These are phyloP conservation scores for Hermaeophaga mercurialis DNA, from an alignment of 2,888 invertebrate species.

Conservation along the genomic window DNA sequence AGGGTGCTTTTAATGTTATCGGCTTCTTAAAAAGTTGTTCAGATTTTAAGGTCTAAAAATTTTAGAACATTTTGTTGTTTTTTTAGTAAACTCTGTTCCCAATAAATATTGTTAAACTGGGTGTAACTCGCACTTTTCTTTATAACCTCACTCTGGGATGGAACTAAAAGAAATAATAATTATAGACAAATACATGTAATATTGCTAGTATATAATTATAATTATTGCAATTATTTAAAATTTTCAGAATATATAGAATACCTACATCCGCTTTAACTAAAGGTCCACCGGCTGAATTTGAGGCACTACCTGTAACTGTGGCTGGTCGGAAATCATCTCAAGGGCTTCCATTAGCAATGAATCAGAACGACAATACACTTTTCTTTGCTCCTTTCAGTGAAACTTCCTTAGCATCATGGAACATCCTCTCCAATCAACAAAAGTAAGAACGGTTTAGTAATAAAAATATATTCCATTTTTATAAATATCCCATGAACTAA, in stretches of 20 bases:
- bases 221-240: not conserved
- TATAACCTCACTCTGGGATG: too few species aligned
- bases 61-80: too few species aligned
- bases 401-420: constrained; percentile 82
- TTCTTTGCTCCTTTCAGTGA: constrained; percentile 80
- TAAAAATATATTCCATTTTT: not conserved
- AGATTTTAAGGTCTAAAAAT: too few species aligned
- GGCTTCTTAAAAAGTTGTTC: too few species aligned
- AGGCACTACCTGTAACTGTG: constrained; percentile 74
- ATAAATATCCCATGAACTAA: too few species aligned
- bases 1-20: too few species aligned
- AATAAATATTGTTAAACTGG: too few species aligned
- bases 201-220: too few species aligned
- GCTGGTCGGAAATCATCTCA: constrained; percentile 86
- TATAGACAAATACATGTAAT: too few species aligned
- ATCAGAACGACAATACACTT: constrained; percentile 74
- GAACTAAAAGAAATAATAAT: too few species aligned
- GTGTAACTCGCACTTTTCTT: too few species aligned
- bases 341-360: constrained; percentile 75
- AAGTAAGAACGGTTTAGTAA: constrained; percentile 58
- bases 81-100: too few species aligned
- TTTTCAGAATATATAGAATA: constrained; percentile 73
- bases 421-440: constrained; percentile 74
- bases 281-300: constrained; percentile 73
- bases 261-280: constrained; percentile 75